phyloP scores from a whole-genome alignment of 2,888 invertebrate species.

The Lasioglossum leucozonium region DNA sequence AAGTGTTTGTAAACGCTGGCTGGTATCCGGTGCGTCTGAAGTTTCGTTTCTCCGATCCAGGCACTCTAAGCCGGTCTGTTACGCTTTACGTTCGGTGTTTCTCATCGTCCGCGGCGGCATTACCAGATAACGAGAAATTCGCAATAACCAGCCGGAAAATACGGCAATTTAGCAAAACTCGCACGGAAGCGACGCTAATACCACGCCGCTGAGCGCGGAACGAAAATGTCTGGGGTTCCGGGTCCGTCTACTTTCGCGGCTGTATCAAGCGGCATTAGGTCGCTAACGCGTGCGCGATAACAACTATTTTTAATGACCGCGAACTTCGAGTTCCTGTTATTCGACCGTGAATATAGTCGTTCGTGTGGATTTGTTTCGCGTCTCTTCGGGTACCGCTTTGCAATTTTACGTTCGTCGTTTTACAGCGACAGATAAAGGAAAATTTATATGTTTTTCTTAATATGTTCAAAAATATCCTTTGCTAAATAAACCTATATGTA shows the following conservation, averaged over 20 bases:
- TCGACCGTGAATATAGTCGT: slow-evolving; percentile 22
- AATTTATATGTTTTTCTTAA: not conserved
- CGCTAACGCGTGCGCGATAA: slow-evolving; percentile 47
- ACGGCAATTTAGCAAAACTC: slow-evolving; percentile 45
- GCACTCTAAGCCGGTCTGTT: not conserved
- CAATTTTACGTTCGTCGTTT: not conserved
- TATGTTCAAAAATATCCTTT: not conserved
- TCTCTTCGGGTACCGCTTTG: slow-evolving; percentile 19
- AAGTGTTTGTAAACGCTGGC: slow-evolving; percentile 11
- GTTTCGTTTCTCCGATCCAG: slow-evolving; percentile 1
- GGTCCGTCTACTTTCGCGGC: slow-evolving; percentile 30
- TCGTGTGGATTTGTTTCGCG: slow-evolving; percentile 27
- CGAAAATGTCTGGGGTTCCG: slow-evolving; percentile 29
- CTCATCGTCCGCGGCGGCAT: slow-evolving; percentile 33
- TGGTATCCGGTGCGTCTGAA: not conserved
- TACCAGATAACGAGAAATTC: slow-evolving; percentile 44
- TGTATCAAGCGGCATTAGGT: slow-evolving; percentile 51
- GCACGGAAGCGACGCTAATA: slow-evolving; percentile 25
- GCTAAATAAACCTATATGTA: not conserved
- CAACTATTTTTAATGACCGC: slow-evolving; percentile 64
- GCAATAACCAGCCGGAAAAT: slow-evolving; percentile 46
- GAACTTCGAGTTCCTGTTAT: slow-evolving; percentile 51
- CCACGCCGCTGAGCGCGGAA: not conserved
- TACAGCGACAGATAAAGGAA: too few species aligned
- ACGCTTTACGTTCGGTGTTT: slow-evolving; percentile 24